Evolutionary conservation across 2,797 vertebrate species (phyloP), one percentile per base, ranked within the genome.

Genomic region (Clarias fuscus): DNA sequence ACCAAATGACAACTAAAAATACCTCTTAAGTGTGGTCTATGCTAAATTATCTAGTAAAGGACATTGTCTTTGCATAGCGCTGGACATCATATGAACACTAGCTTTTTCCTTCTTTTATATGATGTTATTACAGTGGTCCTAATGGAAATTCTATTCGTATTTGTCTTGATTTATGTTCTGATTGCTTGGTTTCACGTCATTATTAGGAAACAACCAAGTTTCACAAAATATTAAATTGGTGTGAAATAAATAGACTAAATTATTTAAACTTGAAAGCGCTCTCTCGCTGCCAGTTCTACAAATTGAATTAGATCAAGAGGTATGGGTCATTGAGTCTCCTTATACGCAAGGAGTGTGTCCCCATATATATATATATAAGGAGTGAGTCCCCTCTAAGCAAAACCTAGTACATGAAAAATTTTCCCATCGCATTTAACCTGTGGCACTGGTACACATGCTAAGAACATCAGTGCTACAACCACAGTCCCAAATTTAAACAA

Each of bases 171-270:
- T 58, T 20, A 33, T 33, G 5, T 61, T 79, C 62, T 30, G 76
- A 78, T 40, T 79, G 20, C 58, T 61, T 79, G n/a, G 3, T 15
- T 56, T 76, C 14, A 56, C 48, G n/a, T 76, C 1, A 53, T 76
- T 58, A 76, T 56, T 56, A 76, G 43, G n/a, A 56, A 56, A 76
- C 4, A 5, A 33, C 17, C 0, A 13, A 40, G 18, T 37, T 40
- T 79, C 30, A 22, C 20, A 78, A 59, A 22, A 78, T 59, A 8
- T 24, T 15, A 13, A 15, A 62, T 2, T 37, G 30, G 20, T 79
- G 56, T 78, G 7, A 58, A 75, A 17, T 53, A 75, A 48, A 75
- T 75, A 48, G 48, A 48, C 48, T 48, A 75, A 76, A 76, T 58
- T 8, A 76, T 56, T 76, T 56, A 2, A 30, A 33, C 73, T 76